phyloP scores from a whole-genome alignment of 2,797 vertebrate species.

The Scarus forsteni region DNA sequence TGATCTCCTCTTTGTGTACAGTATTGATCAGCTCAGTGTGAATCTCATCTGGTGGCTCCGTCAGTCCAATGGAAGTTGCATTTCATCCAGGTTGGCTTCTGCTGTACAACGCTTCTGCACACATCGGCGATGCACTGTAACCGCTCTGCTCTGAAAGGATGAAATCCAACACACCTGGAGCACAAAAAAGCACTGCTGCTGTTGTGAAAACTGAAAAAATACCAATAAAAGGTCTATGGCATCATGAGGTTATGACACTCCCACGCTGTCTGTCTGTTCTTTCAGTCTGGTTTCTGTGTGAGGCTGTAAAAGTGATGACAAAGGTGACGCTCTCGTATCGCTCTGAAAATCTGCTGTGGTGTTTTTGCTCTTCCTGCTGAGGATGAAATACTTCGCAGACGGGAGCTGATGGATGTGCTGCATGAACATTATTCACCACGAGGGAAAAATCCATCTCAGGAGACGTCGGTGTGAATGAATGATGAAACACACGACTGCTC shows the following conservation, averaged over 20 bases:
- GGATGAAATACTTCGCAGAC: slow-evolving; percentile 31
- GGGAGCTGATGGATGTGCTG: slow-evolving; percentile 9
- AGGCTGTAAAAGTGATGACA: not conserved
- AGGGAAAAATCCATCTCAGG: not conserved
- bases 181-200: slow-evolving; percentile 66
- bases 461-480: slow-evolving; percentile 22
- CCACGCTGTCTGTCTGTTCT: slow-evolving; percentile 18
- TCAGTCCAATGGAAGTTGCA: slow-evolving; percentile 43
- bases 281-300: slow-evolving; percentile 2
- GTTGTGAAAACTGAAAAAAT: slow-evolving; percentile 57
- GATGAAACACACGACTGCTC: slow-evolving; percentile 15
- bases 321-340: slow-evolving; percentile 22
- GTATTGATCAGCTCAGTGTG: slow-evolving; percentile 52
- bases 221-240: slow-evolving; percentile 65
- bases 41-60: slow-evolving; percentile 51
- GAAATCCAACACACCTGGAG: slow-evolving; percentile 37
- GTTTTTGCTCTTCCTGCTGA: slow-evolving; percentile 8
- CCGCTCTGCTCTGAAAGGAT: slow-evolving; percentile 54
- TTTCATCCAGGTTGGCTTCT: slow-evolving; percentile 61
- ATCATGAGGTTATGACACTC: slow-evolving; percentile 43
- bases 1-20: slow-evolving; percentile 50
- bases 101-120: slow-evolving; percentile 78
- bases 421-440: slow-evolving; percentile 30
- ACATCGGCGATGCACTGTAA: slow-evolving; percentile 60
- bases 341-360: slow-evolving; percentile 11